Evolutionary conservation across 2,797 vertebrate species (phyloP).

Genomic region (Pseudomugil gertrudae): DNA sequence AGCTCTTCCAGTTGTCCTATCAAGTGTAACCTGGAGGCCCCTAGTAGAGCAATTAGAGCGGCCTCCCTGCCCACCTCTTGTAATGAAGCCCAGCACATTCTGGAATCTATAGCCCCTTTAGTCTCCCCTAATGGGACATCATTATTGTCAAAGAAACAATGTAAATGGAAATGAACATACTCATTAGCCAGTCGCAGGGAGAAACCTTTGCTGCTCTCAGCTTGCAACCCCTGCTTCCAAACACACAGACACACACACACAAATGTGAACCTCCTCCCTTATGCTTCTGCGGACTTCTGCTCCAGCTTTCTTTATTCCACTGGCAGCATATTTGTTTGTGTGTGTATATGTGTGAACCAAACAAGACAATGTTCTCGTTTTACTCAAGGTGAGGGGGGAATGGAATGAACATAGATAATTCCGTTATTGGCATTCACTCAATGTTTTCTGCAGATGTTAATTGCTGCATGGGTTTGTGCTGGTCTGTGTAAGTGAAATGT

Average conservation of each 20-base stretch:
- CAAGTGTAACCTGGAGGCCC: conserved; percentile 99
- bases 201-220: conserved; percentile 85
- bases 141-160: conserved; percentile 99
- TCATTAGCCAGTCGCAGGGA: conserved; percentile 99
- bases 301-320: conserved; percentile 68
- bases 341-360: conserved; percentile 61
- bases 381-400: conserved; percentile 68
- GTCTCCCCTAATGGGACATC: conserved; percentile 99
- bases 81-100: conserved; percentile 99
- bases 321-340: conserved; percentile 66
- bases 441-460: conserved; percentile 82
- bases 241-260: conserved; percentile 33
- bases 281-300: conserved; percentile 59
- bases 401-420: conserved; percentile 81
- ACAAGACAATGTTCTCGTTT: conserved; percentile 63
- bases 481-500: conserved; percentile 84
- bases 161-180: conserved; percentile 99
- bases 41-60: conserved; percentile 99
- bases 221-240: conserved; percentile 69
- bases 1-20: conserved; percentile 98
- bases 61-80: conserved; percentile 98
- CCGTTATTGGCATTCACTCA: conserved; percentile 91
- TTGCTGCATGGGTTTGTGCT: conserved; percentile 89
- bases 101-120: conserved; percentile 99
- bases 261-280: conserved; percentile 57